Conservation (phyloP, 2,797 vertebrate genomes). For the Sardinella longiceps region DNA sequence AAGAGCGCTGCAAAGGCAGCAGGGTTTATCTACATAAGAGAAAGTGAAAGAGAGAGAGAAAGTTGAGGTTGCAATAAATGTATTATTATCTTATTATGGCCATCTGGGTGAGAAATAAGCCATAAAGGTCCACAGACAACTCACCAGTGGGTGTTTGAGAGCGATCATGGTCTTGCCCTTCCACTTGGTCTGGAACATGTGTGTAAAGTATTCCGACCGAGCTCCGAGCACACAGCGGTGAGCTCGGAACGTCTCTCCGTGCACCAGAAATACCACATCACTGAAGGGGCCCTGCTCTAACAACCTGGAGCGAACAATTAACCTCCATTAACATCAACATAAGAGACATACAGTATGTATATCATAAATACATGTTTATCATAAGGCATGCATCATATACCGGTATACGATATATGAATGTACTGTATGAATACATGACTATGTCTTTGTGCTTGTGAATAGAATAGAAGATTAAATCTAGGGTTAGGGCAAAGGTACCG, state of each 20-base stretch:
- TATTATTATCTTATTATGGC: not conserved
- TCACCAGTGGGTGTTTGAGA: conserved; percentile 93
- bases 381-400: no score
- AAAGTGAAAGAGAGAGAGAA: not conserved
- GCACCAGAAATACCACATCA: conserved; percentile 90
- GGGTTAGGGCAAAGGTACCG: no score
- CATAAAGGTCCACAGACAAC: conserved; percentile 34
- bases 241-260: conserved; percentile 87
- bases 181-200: conserved; percentile 97
- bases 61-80: not conserved
- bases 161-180: conserved; percentile 87
- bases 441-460: not conserved
- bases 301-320: conserved; percentile 70
- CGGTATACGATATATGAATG: no score
- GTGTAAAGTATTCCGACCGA: conserved; percentile 90
- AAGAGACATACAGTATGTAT: no score
- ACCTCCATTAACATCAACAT: not conserved
- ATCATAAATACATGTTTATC: no score
- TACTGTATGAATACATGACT: not conserved
- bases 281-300: conserved; percentile 90
- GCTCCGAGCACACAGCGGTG: conserved; percentile 90
- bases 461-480: no score
- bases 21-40: conserved; percentile 84
- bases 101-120: not conserved
- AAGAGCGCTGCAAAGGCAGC: conserved; percentile 91